Evolutionary conservation across 2,888 invertebrate species (phyloP).

Genomic region (Bibio marci): DNA sequence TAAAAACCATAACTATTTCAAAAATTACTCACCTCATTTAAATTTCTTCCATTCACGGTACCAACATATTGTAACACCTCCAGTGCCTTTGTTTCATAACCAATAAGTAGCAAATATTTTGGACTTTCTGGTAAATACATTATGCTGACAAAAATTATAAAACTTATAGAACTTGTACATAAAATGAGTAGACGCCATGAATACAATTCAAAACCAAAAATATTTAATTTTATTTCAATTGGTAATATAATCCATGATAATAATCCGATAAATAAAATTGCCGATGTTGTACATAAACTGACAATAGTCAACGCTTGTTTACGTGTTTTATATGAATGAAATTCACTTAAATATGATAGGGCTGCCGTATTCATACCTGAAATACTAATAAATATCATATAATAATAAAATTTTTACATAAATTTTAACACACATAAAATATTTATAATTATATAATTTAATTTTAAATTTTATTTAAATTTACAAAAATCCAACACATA

Average conservation of each 20-base stretch:
- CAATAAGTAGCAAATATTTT: conserved; percentile 50
- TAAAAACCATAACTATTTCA: too few species aligned
- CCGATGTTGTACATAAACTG: conserved; percentile 29
- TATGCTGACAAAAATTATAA: conserved; percentile 43
- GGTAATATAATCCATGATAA: conserved; percentile 45
- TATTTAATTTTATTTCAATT: conserved; percentile 29
- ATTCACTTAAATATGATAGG: conserved; percentile 42
- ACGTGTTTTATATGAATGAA: conserved; percentile 32
- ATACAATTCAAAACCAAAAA: conserved; percentile 38
- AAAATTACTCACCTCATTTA: conserved; percentile 3
- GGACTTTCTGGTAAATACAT: conserved; percentile 59
- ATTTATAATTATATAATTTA: too few species aligned
- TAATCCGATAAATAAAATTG: conserved; percentile 38
- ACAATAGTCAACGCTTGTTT: conserved; percentile 37
- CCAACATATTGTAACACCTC: conserved; percentile 30
- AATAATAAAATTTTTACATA: background rate
- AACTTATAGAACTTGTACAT: conserved; percentile 43
- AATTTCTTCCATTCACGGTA: background rate
- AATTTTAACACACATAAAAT: too few species aligned
- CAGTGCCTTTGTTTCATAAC: conserved; percentile 39
- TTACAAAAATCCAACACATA: conserved; percentile 39
- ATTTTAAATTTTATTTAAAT: too few species aligned
- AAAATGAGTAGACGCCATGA: conserved; percentile 48
- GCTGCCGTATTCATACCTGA: conserved; percentile 34
- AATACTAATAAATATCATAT: conserved; percentile 13